A percentile compares a stretch with the other conserved stretches of the same genome.
phyloP scores from a whole-genome alignment of 1,140 invertebrate species.

The Apocrypta bakeri region DNA sequence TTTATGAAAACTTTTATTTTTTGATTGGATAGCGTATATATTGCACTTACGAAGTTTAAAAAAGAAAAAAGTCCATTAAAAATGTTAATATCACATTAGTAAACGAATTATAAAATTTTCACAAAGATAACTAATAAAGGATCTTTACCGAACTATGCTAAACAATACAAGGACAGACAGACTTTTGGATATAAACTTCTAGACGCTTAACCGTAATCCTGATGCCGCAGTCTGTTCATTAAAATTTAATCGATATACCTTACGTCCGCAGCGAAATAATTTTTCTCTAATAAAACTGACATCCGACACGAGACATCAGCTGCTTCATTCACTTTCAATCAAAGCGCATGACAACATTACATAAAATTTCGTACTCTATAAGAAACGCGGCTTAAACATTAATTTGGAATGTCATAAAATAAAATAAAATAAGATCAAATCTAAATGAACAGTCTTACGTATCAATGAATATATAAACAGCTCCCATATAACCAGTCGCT shows the following conservation, averaged over 20 bases:
- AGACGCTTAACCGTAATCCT: background rate
- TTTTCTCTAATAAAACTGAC: background rate
- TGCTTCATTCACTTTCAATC: background rate
- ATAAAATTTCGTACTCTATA: background rate
- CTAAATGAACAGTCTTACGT: conserved; percentile 33
- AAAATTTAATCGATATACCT: conserved; percentile 11
- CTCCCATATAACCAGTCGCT: background rate
- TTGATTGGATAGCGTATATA: background rate
- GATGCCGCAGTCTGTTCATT: conserved; percentile 24
- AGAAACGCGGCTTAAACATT: background rate
- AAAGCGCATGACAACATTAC: background rate
- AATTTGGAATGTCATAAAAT: conserved; percentile 34
- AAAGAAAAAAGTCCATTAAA: background rate
- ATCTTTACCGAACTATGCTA: conserved; percentile 21
- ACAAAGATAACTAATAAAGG: conserved; percentile 14
- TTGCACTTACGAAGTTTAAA: background rate
- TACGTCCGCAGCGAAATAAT: background rate
- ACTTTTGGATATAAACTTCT: conserved; percentile 7
- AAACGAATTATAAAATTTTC: conserved; percentile 12
- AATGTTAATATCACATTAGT: background rate
- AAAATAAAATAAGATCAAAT: background rate
- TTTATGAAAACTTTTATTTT: conserved; percentile 15
- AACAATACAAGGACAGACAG: conserved; percentile 17
- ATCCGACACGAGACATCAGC: background rate
- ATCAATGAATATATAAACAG: background rate